A percentile compares a stretch with the other conserved stretches of the same genome.
Evolutionary conservation across 2,888 invertebrate genomes (phyloP).

Genomic region (Imbricaverruca yamaguchii): DNA sequence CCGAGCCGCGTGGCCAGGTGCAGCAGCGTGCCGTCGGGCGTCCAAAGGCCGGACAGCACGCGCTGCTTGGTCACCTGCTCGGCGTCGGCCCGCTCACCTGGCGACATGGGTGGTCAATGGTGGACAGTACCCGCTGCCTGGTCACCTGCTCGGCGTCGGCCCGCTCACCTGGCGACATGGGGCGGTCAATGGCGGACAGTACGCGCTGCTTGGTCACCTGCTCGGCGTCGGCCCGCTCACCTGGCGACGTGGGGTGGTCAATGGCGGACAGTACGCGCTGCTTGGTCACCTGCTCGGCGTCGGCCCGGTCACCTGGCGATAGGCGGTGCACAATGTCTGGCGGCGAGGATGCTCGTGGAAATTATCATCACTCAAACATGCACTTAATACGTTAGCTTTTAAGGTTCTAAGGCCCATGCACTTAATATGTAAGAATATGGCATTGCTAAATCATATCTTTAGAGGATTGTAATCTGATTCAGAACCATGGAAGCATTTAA

Average conservation of each 20-base stretch:
- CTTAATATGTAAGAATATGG: too few relatives aligned
- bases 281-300: conserved; percentile 41
- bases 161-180: conserved; percentile 27
- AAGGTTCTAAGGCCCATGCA: not conserved
- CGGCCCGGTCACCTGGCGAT: conserved; percentile 35
- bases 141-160: conserved; percentile 41
- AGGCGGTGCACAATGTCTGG: not conserved
- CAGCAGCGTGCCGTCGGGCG: conserved; percentile 50
- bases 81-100: conserved; percentile 37
- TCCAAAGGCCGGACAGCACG: conserved; percentile 45
- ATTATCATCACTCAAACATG: not conserved
- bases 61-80: conserved; percentile 43
- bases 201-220: conserved; percentile 44
- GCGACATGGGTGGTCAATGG: too few relatives aligned
- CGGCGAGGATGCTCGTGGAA: not conserved
- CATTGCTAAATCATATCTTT: too few relatives aligned
- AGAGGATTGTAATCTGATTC: too few relatives aligned
- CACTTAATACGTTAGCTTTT: too few relatives aligned
- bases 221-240: conserved; percentile 38
- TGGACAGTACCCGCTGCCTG: conserved; percentile 45
- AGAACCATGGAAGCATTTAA: too few relatives aligned
- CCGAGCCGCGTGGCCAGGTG: conserved; percentile 50
- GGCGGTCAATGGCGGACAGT: conserved; percentile 45
- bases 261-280: conserved; percentile 47
- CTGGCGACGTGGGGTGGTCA: too few relatives aligned